phyloP scores from a whole-genome alignment of 2,888 invertebrate genomes.

The Cloeon dipterum region DNA sequence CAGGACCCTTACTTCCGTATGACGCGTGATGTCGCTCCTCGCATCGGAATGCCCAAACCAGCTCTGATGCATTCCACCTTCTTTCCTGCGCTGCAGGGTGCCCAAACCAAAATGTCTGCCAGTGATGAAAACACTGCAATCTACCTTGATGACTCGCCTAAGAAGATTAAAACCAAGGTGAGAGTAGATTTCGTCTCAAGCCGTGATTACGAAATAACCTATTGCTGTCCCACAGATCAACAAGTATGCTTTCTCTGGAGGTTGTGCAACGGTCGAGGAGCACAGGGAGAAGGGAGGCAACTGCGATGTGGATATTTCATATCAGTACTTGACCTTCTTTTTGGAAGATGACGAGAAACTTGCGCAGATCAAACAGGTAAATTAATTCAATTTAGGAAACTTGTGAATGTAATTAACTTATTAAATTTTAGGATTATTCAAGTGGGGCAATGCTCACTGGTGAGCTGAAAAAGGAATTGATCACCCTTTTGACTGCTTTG shows the following conservation, averaged over 20 bases:
- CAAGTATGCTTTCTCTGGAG: conserved; percentile 96
- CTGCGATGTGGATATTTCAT: conserved; percentile 87
- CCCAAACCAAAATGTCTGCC: conserved; percentile 96
- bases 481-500: conserved; percentile 54
- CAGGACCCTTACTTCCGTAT: conserved; percentile 99
- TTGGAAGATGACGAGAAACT: conserved; percentile 76
- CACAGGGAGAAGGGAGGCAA: conserved; percentile 81
- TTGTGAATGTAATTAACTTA: background rate
- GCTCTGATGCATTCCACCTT: conserved; percentile 69
- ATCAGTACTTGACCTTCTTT: conserved; percentile 85
- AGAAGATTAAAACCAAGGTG: conserved; percentile 90
- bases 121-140: conserved; percentile 85
- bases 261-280: conserved; percentile 79
- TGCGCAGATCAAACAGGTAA: conserved; percentile 43
- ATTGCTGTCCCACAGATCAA: conserved; percentile 14
- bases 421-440: conserved; percentile 41
- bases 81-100: conserved; percentile 87
- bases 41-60: conserved; percentile 69
- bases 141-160: conserved; percentile 83
- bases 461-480: conserved; percentile 77
- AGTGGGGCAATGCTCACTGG: conserved; percentile 82
- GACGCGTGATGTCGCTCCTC: conserved; percentile 94
- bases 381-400: conserved; percentile 5
- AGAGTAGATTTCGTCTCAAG: conserved; percentile 3
- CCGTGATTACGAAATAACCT: background rate